These are phyloP conservation scores for Nannoperca australis DNA, from an alignment of 2,797 vertebrate species.

Conservation along the genomic window DNA sequence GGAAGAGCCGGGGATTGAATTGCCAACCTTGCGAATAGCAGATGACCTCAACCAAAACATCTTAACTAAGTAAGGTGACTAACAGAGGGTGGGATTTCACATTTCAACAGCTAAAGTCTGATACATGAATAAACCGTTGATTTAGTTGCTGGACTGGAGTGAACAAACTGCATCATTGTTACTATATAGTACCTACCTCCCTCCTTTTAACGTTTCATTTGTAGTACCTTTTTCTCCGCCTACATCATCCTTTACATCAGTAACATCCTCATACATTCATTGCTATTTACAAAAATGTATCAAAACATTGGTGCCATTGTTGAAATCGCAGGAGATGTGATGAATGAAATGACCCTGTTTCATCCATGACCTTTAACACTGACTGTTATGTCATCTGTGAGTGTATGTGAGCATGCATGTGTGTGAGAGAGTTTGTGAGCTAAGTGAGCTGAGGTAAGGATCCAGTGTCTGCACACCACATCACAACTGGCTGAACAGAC, in stretches of 20 bases:
- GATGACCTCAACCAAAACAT: neutral
- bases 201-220: neutral
- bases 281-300: neutral
- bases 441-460: conserved; percentile 12
- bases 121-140: neutral
- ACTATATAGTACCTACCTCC: too few relatives aligned
- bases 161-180: neutral
- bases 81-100: neutral
- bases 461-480: conserved; percentile 6
- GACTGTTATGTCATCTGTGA: conserved; percentile 17
- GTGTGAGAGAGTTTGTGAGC: neutral
- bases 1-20: too few relatives aligned
- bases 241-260: neutral
- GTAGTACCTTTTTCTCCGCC: neutral
- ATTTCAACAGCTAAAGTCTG: neutral
- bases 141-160: neutral
- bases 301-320: neutral
- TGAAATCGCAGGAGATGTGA: neutral
- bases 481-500: conserved; percentile 26
- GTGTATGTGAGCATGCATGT: conserved; percentile 5
- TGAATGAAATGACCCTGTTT: neutral
- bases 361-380: neutral
- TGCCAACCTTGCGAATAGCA: neutral
- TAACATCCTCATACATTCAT: neutral
- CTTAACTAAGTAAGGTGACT: neutral